phyloP scores from a whole-genome alignment of 2,888 invertebrate genomes.

The Parasteatoda lunata region DNA sequence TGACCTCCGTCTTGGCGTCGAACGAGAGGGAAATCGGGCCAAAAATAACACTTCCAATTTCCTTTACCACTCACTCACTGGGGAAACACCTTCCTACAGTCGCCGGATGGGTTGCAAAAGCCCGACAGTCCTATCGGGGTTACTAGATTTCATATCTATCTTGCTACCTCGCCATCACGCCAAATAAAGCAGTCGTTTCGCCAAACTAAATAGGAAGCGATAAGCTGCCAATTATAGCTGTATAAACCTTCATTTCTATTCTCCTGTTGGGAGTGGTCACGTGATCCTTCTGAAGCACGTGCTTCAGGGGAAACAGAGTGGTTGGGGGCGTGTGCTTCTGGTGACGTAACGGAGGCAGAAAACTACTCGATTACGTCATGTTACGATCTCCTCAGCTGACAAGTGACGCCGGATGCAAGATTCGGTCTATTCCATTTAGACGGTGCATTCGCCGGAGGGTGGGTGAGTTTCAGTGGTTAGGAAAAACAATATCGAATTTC shows the following conservation, averaged over 20 bases:
- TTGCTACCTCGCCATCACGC: constrained; percentile 27
- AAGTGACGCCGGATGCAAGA: constrained; percentile 62
- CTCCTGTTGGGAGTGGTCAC: constrained; percentile 52
- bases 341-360: constrained; percentile 63
- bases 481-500: too few species aligned
- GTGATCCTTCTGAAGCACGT: constrained; percentile 61
- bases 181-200: constrained; percentile 16
- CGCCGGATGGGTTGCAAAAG: constrained; percentile 36
- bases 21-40: constrained; percentile 60
- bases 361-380: constrained; percentile 63
- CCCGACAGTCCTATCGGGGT: constrained; percentile 22
- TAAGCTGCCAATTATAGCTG: constrained; percentile 50
- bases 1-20: constrained; percentile 60
- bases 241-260: constrained; percentile 9
- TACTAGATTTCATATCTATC: constrained; percentile 7
- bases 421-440: constrained; percentile 41
- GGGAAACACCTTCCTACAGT: constrained; percentile 48
- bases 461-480: not conserved
- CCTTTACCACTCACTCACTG: not conserved
- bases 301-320: constrained; percentile 65
- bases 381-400: constrained; percentile 64
- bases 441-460: constrained; percentile 9
- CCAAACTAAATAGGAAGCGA: constrained; percentile 28
- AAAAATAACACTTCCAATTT: constrained; percentile 65
- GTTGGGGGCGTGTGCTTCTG: constrained; percentile 52